Conservation (phyloP, 2,888 invertebrate species). For the Blastobasis lacticolella region DNA sequence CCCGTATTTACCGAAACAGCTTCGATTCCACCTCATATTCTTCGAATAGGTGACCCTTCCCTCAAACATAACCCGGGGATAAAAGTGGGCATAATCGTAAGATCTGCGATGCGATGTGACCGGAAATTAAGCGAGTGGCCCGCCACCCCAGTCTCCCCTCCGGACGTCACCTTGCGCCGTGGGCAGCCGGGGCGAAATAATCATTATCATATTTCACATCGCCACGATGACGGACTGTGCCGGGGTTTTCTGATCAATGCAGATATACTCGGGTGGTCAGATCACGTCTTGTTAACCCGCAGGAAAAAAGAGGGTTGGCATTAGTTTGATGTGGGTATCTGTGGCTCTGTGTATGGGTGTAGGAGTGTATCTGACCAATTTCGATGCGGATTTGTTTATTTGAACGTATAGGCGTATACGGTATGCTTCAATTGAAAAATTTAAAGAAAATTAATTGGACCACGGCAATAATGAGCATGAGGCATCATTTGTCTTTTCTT, state of each 20-base stretch:
- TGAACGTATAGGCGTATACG: no score
- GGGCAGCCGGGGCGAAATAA: slow-evolving; percentile 18
- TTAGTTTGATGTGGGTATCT: no score
- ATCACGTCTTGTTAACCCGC: no score
- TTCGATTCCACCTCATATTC: slow-evolving; percentile 1
- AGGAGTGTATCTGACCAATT: no score
- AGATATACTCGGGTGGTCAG: not conserved
- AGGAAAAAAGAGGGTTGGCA: no score
- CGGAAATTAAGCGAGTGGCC: slow-evolving; percentile 66
- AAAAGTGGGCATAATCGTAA: slow-evolving; percentile 30
- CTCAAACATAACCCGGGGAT: slow-evolving; percentile 16
- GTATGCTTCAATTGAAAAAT: no score
- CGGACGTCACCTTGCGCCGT: slow-evolving; percentile 59
- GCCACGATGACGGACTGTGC: slow-evolving; percentile 1
- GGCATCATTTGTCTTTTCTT: no score
- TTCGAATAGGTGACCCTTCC: slow-evolving; percentile 6
- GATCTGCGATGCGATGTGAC: slow-evolving; percentile 53
- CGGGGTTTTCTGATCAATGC: slow-evolving; percentile 7
- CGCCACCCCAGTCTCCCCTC: slow-evolving; percentile 30
- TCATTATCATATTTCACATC: slow-evolving; percentile 42
- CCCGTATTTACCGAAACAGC: not conserved
- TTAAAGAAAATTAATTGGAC: no score
- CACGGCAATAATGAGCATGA: no score
- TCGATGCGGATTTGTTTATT: no score
- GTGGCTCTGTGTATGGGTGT: no score